phyloP scores from a whole-genome alignment of 1,140 invertebrate genomes.

The Drosophila parvula region DNA sequence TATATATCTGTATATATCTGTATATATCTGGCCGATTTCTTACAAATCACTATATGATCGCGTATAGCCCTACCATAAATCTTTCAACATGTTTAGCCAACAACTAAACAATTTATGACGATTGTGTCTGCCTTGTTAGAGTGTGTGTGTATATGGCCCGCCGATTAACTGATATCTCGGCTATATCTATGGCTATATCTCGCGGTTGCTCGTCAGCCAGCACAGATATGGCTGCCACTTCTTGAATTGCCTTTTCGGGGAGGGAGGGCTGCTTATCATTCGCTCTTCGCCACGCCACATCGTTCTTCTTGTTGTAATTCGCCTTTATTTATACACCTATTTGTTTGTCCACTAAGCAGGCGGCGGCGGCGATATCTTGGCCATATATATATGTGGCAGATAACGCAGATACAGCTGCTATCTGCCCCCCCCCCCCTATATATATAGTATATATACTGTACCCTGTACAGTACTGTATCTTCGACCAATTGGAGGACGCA shows the following conservation, averaged over 20 bases:
- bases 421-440: slow-evolving; percentile 18
- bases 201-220: slow-evolving; percentile 38
- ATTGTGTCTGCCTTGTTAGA: slow-evolving; percentile 43
- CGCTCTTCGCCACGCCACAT: too few relatives aligned
- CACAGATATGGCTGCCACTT: slow-evolving; percentile 55
- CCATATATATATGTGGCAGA: slow-evolving; percentile 40
- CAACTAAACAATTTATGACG: slow-evolving; percentile 81
- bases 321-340: slow-evolving; percentile 79
- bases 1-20: background rate
- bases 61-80: slow-evolving; percentile 63
- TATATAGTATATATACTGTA: background rate
- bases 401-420: slow-evolving; percentile 57
- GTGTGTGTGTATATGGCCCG: slow-evolving; percentile 23
- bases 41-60: slow-evolving; percentile 80
- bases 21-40: slow-evolving; percentile 68
- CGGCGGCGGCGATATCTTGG: slow-evolving; percentile 21
- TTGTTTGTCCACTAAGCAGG: slow-evolving; percentile 76
- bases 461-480: slow-evolving; percentile 36
- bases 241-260: slow-evolving; percentile 32
- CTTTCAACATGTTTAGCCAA: slow-evolving; percentile 81
- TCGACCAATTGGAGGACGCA: slow-evolving; percentile 34
- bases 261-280: slow-evolving; percentile 23
- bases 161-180: slow-evolving; percentile 69
- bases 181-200: slow-evolving; percentile 53
- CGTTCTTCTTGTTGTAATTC: slow-evolving; percentile 35